A percentile compares a stretch with the other conserved stretches of the same genome.
Evolutionary conservation across 37 sponge, comb jelly and placozoan genomes (phyloP).

Genomic region (Axinella damicornis): DNA sequence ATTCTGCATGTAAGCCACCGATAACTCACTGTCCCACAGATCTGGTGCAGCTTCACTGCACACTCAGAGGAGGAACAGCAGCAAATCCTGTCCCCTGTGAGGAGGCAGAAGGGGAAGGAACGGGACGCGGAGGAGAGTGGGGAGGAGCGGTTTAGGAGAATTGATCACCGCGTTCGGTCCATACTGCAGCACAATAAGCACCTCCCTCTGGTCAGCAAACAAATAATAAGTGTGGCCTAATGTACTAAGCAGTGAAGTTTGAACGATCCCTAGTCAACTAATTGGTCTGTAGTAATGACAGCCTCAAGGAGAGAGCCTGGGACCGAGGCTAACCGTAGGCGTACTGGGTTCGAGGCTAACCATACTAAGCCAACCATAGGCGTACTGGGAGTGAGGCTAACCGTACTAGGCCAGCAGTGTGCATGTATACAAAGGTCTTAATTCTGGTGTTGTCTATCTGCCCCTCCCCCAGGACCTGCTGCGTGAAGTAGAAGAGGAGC

Average conservation of each 20-base stretch:
- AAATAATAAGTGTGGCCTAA: not conserved
- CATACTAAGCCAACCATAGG: too few relatives aligned
- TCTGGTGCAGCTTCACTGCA: constrained; percentile 39
- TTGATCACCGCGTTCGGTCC: constrained; percentile 37
- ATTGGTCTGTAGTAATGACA: too few relatives aligned
- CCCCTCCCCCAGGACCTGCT: constrained; percentile 19
- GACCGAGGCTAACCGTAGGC: too few relatives aligned
- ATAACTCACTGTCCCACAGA: constrained; percentile 1
- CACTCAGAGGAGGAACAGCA: constrained; percentile 42
- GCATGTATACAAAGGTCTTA: too few relatives aligned
- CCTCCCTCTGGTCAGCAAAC: constrained; percentile 29
- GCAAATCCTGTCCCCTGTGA: not conserved
- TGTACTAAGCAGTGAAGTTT: too few relatives aligned
- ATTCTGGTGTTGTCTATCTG: too few relatives aligned
- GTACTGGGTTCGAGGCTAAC: too few relatives aligned
- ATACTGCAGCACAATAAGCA: constrained; percentile 56
- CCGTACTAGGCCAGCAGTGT: too few relatives aligned
- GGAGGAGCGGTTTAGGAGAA: constrained; percentile 14
- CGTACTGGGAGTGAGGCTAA: too few relatives aligned
- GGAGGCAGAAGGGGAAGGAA: not conserved
- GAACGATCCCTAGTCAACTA: too few relatives aligned
- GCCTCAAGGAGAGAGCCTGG: too few relatives aligned
- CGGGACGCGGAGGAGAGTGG: not conserved
- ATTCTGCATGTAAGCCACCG: too few relatives aligned
- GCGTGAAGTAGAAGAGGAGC: constrained; percentile 32